Evolutionary conservation across 2,797 vertebrate genomes (phyloP).

Genomic region (Eospalax fontanierii): DNA sequence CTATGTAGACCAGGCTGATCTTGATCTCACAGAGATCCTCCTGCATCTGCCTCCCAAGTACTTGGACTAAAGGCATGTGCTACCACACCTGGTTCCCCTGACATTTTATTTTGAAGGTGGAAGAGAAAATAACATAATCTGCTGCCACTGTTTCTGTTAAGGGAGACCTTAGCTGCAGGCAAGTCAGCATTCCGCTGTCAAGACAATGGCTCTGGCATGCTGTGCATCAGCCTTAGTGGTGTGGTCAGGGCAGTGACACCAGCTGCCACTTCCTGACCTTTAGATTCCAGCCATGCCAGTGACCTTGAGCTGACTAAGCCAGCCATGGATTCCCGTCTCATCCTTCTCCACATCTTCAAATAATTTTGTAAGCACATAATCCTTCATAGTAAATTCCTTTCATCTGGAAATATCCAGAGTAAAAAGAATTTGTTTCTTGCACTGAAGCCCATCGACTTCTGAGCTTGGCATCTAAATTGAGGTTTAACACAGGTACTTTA

Average conservation of each 20-base stretch:
- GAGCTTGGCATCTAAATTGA: conserved; percentile 18
- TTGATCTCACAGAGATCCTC: too few relatives aligned
- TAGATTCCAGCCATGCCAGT: background rate
- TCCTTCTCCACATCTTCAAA: background rate
- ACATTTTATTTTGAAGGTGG: background rate
- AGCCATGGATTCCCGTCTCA: background rate
- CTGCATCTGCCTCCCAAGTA: too few relatives aligned
- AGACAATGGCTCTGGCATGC: background rate
- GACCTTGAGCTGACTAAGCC: conserved; percentile 9
- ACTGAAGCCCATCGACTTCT: conserved; percentile 32
- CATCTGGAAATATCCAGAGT: conserved; percentile 13
- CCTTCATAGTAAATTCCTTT: conserved; percentile 21
- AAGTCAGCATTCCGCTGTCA: background rate
- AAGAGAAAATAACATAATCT: background rate
- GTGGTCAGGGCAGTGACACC: background rate
- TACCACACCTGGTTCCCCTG: too few relatives aligned
- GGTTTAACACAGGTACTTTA: conserved; percentile 29
- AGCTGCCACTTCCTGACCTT: background rate
- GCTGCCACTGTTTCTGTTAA: background rate
- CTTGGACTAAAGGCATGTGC: too few relatives aligned
- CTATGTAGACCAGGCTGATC: too few relatives aligned
- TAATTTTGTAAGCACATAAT: conserved; percentile 41
- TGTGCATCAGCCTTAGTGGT: background rate
- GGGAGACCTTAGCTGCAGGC: conserved; percentile 18
- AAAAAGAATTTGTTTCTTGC: conserved; percentile 44